phyloP scores from a whole-genome alignment of 2,888 invertebrate species.

The Torymus auratus region DNA sequence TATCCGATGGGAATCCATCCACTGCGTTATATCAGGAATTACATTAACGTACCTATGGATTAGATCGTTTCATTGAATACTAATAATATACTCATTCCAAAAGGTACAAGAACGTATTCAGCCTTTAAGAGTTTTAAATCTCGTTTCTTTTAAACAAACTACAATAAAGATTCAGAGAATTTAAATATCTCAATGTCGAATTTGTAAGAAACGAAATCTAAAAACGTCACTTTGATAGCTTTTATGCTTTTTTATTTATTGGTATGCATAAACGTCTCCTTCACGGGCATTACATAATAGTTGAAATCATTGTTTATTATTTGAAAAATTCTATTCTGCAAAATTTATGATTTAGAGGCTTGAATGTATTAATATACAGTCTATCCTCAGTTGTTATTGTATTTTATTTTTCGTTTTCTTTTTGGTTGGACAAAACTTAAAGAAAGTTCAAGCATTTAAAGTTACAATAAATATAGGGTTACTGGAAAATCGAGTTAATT shows the following conservation, averaged over 20 bases:
- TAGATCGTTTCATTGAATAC: constrained; percentile 45
- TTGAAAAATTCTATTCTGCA: neutral
- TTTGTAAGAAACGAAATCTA: no score
- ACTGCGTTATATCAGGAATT: constrained; percentile 73
- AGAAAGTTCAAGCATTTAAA: no score
- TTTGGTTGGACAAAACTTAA: no score
- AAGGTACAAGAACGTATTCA: no score
- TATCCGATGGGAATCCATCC: constrained; percentile 75
- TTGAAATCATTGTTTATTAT: constrained; percentile 2
- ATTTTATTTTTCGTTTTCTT: no score
- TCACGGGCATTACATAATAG: constrained; percentile 24
- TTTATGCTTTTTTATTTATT: constrained; percentile 1
- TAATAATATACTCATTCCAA: neutral
- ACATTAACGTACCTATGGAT: constrained; percentile 62
- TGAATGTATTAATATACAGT: no score
- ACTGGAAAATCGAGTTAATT: no score
- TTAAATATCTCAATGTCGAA: no score
- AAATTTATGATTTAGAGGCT: neutral
- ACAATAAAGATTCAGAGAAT: no score
- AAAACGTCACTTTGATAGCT: no score
- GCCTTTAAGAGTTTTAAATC: neutral
- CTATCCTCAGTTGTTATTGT: no score
- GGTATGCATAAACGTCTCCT: neutral
- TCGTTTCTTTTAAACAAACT: neutral
- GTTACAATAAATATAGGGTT: no score